Conservation (phyloP, 1,140 invertebrate species). For the Psilanteris sp. region DNA sequence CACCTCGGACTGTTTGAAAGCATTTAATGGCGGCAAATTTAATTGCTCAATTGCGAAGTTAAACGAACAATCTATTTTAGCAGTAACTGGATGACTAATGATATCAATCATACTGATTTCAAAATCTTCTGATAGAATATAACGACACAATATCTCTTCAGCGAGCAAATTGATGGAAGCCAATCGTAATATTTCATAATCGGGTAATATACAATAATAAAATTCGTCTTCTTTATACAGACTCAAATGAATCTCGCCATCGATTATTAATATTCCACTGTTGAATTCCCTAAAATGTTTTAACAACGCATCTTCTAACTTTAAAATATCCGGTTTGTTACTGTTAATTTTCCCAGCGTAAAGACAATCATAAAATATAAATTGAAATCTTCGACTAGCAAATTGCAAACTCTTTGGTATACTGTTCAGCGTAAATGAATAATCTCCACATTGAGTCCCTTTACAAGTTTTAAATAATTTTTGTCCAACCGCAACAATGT, state of each 20-base stretch:
- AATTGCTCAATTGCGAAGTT: conserved; percentile 68
- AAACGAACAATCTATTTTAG: conserved; percentile 68
- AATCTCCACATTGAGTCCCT: too few species aligned
- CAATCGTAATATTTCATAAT: conserved; percentile 62
- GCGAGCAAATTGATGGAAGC: conserved; percentile 32
- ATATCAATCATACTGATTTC: conserved; percentile 70
- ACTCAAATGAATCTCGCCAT: conserved; percentile 46
- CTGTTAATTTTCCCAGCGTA: conserved; percentile 65
- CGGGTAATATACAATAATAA: conserved; percentile 69
- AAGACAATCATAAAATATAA: conserved; percentile 72
- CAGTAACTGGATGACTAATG: conserved; percentile 64
- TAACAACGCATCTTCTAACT: conserved; percentile 60
- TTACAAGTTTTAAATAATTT: too few species aligned
- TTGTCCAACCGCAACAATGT: too few species aligned
- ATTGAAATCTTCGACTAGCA: conserved; percentile 67
- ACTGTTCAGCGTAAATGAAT: too few species aligned
- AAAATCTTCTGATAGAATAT: conserved; percentile 65
- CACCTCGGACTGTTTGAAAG: conserved; percentile 21
- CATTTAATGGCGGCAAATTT: conserved; percentile 73
- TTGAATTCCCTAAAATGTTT: conserved; percentile 66
- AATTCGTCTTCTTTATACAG: conserved; percentile 66
- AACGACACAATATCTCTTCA: conserved; percentile 38
- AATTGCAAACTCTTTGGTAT: too few species aligned
- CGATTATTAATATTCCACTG: conserved; percentile 66
- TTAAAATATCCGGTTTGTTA: conserved; percentile 56